Percentiles rank a stretch among this genome's conserved stretches.
Conservation (phyloP, 2,888 invertebrate genomes). For the Dryobota labecula region DNA sequence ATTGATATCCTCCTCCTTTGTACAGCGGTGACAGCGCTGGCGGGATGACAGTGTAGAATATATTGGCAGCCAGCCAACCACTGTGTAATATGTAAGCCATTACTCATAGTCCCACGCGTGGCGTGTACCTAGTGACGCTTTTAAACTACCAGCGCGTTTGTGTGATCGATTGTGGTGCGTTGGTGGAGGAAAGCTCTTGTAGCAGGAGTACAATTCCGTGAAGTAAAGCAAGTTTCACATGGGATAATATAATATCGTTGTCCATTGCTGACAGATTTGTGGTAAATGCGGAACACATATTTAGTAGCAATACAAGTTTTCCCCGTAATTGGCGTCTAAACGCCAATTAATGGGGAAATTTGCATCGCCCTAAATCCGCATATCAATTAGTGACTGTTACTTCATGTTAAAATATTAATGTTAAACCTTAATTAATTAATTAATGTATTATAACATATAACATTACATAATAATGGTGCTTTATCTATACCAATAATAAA, state of each 20-base stretch:
- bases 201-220: not conserved
- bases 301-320: not conserved
- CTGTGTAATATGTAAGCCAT: conserved; percentile 49
- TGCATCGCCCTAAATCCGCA: too few species aligned
- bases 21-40: conserved; percentile 34
- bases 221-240: not conserved
- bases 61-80: conserved; percentile 55
- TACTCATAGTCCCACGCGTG: conserved; percentile 46
- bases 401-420: not conserved
- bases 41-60: conserved; percentile 43
- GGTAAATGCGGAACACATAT: conserved; percentile 1
- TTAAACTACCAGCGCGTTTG: conserved; percentile 27
- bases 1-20: conserved; percentile 50
- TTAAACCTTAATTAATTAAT: not conserved
- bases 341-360: too few species aligned
- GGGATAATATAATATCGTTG: not conserved
- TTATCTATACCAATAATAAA: not conserved
- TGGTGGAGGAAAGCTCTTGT: not conserved
- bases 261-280: conserved; percentile 14
- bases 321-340: not conserved
- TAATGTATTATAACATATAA: not conserved
- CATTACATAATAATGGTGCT: not conserved
- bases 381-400: not conserved
- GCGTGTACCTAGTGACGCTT: conserved; percentile 39
- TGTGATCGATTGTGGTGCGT: conserved; percentile 36